Conservation (phyloP, 2,888 invertebrate species). For the Nysson spinosus region DNA sequence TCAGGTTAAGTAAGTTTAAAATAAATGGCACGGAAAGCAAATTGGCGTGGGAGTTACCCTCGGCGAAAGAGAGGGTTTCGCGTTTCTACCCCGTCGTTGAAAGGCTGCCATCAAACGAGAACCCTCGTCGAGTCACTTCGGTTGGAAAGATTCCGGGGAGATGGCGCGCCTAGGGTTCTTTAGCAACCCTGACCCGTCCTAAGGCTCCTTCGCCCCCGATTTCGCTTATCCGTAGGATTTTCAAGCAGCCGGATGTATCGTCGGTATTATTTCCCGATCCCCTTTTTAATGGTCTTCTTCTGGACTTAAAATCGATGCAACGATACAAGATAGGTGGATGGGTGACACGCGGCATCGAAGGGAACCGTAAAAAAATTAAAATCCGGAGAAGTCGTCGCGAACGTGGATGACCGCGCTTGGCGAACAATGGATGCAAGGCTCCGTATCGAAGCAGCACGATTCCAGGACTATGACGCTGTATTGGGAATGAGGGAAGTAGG, state of each 20-base stretch:
- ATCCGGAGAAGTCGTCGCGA: too few species aligned
- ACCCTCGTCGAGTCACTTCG: conserved; percentile 28
- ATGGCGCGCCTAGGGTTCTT: conserved; percentile 64
- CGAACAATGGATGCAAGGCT: conserved; percentile 69
- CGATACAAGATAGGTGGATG: too few species aligned
- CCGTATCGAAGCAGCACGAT: conserved; percentile 66
- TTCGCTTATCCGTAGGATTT: too few species aligned
- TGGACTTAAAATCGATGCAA: too few species aligned
- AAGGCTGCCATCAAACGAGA: conserved; percentile 46
- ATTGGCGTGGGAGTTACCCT: conserved; percentile 57
- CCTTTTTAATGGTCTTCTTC: too few species aligned
- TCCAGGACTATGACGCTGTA: conserved; percentile 20
- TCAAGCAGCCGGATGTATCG: too few species aligned
- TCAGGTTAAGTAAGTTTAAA: conserved; percentile 54
- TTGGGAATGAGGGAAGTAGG: conserved; percentile 19
- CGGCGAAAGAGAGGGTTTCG: conserved; percentile 55
- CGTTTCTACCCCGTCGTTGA: too few species aligned
- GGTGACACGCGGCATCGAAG: too few species aligned
- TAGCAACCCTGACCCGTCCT: conserved; percentile 8
- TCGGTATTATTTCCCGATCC: too few species aligned
- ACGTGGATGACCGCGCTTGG: conserved; percentile 58
- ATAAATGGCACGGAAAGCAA: conserved; percentile 63
- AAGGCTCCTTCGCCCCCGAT: too few species aligned
- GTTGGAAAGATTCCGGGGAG: conserved; percentile 53
- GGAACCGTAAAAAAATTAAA: too few species aligned